Conservation (phyloP, 2,888 invertebrate species). For the Eugnorisma glareosa region DNA sequence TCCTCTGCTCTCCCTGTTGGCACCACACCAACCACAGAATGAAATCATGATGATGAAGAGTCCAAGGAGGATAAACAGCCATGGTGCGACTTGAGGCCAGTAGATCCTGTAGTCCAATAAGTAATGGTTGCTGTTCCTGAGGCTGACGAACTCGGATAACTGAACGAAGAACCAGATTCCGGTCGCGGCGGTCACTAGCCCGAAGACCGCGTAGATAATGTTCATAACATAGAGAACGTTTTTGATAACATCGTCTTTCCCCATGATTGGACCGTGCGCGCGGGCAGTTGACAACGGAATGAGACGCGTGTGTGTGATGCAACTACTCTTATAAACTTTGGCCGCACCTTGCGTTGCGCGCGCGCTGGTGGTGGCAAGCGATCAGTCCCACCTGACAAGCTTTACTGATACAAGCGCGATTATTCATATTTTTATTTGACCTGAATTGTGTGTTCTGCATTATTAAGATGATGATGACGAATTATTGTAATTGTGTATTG, state of each 20-base stretch:
- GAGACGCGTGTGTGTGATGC: conserved; percentile 80
- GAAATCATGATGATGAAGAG: conserved; percentile 84
- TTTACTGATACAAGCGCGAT: conserved; percentile 55
- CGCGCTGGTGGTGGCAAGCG: conserved; percentile 58
- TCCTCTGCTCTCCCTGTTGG: conserved; percentile 84
- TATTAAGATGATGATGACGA: conserved; percentile 35
- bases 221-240: conserved; percentile 85
- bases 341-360: conserved; percentile 73
- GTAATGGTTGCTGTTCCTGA: conserved; percentile 87
- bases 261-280: conserved; percentile 81
- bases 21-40: conserved; percentile 87
- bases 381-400: conserved; percentile 64
- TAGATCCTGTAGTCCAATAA: conserved; percentile 86
- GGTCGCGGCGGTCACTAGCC: conserved; percentile 84
- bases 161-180: conserved; percentile 89
- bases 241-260: conserved; percentile 85
- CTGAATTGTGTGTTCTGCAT: conserved; percentile 50
- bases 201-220: conserved; percentile 86
- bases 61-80: conserved; percentile 87
- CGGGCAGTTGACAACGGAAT: conserved; percentile 81
- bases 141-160: conserved; percentile 83
- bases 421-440: conserved; percentile 56
- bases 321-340: conserved; percentile 85
- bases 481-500: conserved; percentile 33
- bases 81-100: conserved; percentile 89